Base-by-base conservation (phyloP, 2,113 vertebrate genomes). In the Labeo rohita region DNA sequence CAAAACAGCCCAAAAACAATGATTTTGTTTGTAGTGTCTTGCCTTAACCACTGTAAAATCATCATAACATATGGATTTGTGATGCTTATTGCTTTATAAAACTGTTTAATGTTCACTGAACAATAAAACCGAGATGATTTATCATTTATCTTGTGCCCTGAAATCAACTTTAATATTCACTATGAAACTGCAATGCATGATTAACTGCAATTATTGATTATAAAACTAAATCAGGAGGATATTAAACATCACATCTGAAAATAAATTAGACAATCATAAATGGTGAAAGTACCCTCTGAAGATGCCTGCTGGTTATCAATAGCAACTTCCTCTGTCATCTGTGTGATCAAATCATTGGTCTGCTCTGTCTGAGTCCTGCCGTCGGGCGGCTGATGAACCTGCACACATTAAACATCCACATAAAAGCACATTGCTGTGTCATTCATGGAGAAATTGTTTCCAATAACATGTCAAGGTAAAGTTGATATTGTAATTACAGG, bases 271-370 rank as follows among this genome's bases (percentile, higher is more conserved):
- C 43, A 28, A 15, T 50, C 12, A 15, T 45, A 9, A 16, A 11
- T 28, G 50, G 52, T 56, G 39, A 70, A 84, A 66, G 61, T 92
- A 92, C 87, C 90, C 80, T 94, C 92, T 59, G 80, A 86, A 87
- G 90, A 90, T 89, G 89, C 87, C 81, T 93, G 91, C 73, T 85
- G 91, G 68, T 95, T 90, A 89, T 98, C 97, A 89, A 99, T 97
- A 81, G 93, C 92, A 90, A 95, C 93, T 90, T 99, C 97, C 39
- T 97, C 97, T 28, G 96, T 90, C 92, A 99, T 93, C 9, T 96
- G 96, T 84, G 91, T 95, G 84, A 99, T 92, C 63, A 99, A 92
- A 90, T 97, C 96, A 91, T 96, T 96, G 5, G 94, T 91, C 91
- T 96, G 95, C 91, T 99, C 96, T 9, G 92, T 93, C 83, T 96